Base-by-base conservation (phyloP, 2,797 vertebrate genomes). In the Bradypodion ventrale region DNA sequence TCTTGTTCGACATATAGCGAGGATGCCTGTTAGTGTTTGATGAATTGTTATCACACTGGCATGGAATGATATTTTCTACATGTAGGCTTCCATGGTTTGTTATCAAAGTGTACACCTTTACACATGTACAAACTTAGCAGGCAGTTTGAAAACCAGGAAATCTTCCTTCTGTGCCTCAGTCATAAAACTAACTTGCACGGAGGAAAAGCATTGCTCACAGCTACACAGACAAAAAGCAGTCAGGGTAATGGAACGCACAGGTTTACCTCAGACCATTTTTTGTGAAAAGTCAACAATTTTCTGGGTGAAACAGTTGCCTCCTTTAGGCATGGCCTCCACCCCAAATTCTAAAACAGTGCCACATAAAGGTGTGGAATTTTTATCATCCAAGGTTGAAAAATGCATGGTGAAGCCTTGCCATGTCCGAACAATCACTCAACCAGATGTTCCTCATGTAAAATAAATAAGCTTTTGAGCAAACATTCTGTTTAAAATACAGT, bases 1-100 rank as follows among this genome's bases (percentile, higher is more conserved):
- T 80, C 80, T 60, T 65, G 13, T 65, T 79, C 59, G 40, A 37
- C n/a, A 59, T 65, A 73, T 62, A 82, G 83, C 66, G 60, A 83
- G 62, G 25, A 25, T 56, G 49, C 32, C 27, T 74, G 66, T 85
- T 66, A 66, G 27, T 13, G 37, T 56, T 73, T 74, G 46, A 44
- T 37, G 59, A 78, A 62, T 40, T 78, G 42, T 44, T 70, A 29
- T 74, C 68, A 25, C 37, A 32, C 42, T 49, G 25, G 8, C 42
- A 42, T 72, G 19, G 78, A 78, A 62, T 59, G 27, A 42, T 59
- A 37, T 62, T 73, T 9, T 84, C n/a, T 56, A 56, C 65, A 79
- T 52, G 27, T 73, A 49, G 37, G 25, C 29, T 40, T 84, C 70
- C 25, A 37, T 79, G 35, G 78, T 35, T 32, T 42, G 35, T 60